Base-by-base conservation (phyloP, 2,113 vertebrate species). In the Leptosomus discolor region DNA sequence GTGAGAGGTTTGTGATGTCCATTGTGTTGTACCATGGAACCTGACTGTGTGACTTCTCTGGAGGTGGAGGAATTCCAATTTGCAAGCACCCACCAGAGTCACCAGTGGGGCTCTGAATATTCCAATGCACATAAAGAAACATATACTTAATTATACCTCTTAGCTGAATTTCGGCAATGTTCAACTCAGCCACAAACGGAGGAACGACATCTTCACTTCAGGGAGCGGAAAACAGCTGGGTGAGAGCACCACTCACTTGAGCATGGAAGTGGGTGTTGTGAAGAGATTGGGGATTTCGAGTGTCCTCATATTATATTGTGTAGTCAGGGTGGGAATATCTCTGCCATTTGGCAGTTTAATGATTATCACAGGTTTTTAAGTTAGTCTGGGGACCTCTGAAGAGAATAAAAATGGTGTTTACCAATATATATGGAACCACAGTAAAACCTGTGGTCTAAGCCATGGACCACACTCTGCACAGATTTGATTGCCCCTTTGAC, bases 1-100 rank as follows among this genome's bases (percentile, higher is more conserved):
- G 63, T 43, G 41, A 86, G 37, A 64, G 22, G 9, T 74, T 56
- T 86, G 24, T 23, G 26, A 34, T 27, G 17, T 27, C 67, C 54
- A 12, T 6, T 51, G 51, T 8, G 1, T 24, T 12, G 7, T 6
- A 11, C 3, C 1, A 0, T 18, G 5, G 30, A 24, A 36, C 23
- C 27, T 27, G 24, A 36, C 12, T 39, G 6, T 1, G 7, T 6
- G 18, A 79, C 13, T 48, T 17, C 11, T 11, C 24, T 8, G 5
- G 68, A 70, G 16, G 11, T 12, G 22, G n/a, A 10, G 20, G 30
- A 51, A 46, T 9, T 89, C 22, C 53, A 5, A 0, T 41, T 41
- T 34, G 14, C 65, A 53, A 36, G 37, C 18, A 43, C 34, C 36
- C 27, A 39, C n/a, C 1, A 5, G 12, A 30, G 46, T 24, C 65